These are phyloP conservation scores for Drosophila aff. DNA, from an alignment of 1,140 invertebrate genomes.

Conservation along the genomic window DNA sequence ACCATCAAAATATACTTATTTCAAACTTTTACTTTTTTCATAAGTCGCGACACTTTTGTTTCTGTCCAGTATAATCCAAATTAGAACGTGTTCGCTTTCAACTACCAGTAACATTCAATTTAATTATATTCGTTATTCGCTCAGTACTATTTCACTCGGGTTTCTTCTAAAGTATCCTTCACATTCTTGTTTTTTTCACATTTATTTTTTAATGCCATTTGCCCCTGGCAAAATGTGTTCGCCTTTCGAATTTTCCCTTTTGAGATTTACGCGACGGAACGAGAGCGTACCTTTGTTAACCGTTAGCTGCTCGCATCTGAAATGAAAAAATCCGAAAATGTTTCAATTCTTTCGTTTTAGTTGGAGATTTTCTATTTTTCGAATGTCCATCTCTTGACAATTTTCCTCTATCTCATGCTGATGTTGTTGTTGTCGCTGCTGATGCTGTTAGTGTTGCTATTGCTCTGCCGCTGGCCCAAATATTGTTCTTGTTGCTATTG, in stretches of 20 bases:
- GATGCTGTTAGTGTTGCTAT: constrained; percentile 27
- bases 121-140: constrained; percentile 4
- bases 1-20: constrained; percentile 44
- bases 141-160: constrained; percentile 9
- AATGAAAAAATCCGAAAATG: constrained; percentile 83
- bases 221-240: constrained; percentile 36
- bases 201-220: constrained; percentile 19
- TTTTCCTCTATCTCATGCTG: constrained; percentile 66
- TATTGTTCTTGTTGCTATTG: constrained; percentile 37
- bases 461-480: constrained; percentile 33
- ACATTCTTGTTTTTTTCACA: constrained; percentile 25
- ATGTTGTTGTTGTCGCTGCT: constrained; percentile 15
- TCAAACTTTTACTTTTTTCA: constrained; percentile 37
- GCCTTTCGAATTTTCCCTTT: constrained; percentile 43
- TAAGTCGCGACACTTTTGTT: constrained; percentile 4
- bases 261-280: constrained; percentile 19
- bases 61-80: background rate
- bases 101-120: constrained; percentile 22
- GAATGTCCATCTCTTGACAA: constrained; percentile 83
- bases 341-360: constrained; percentile 83
- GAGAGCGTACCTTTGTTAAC: constrained; percentile 80
- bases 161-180: constrained; percentile 14
- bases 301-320: constrained; percentile 81
- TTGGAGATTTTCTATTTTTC: constrained; percentile 84
- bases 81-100: background rate